These are phyloP conservation scores for Aleiodes alternator DNA, from an alignment of 2,888 invertebrate species.

Conservation along the genomic window DNA sequence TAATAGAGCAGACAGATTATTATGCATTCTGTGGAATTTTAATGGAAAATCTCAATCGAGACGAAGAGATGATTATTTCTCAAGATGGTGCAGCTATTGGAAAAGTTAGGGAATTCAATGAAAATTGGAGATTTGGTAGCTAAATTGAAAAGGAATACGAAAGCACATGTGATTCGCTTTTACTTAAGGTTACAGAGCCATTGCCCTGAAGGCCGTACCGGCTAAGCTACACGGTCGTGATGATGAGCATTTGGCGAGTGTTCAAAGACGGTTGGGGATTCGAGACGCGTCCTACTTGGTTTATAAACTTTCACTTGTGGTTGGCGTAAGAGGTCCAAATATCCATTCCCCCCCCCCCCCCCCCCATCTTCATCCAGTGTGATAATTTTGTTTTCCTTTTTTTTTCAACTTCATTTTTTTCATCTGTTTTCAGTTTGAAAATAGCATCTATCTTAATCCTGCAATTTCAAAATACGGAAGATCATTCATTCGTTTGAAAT, in stretches of 20 bases:
- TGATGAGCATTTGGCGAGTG: conserved; percentile 70
- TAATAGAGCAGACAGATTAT: too few relatives aligned
- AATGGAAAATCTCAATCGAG: neutral
- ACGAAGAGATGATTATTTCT: neutral
- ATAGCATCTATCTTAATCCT: too few relatives aligned
- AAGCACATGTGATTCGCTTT: conserved; percentile 38
- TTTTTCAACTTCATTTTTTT: neutral
- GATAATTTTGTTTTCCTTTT: conserved; percentile 29
- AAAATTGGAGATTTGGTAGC: conserved; percentile 12
- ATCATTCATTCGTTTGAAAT: conserved; percentile 1
- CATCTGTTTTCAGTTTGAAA: neutral
- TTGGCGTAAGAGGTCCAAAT: conserved; percentile 72
- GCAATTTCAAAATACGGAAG: conserved; percentile 3
- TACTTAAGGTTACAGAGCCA: conserved; percentile 39
- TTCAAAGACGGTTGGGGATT: conserved; percentile 62
- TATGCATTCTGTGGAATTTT: too few relatives aligned
- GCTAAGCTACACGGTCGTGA: conserved; percentile 42
- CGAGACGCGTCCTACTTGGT: conserved; percentile 73
- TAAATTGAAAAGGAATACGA: neutral
- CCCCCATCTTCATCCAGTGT: conserved; percentile 39
- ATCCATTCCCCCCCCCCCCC: conserved; percentile 49
- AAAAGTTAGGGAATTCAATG: neutral
- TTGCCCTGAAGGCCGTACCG: conserved; percentile 52
- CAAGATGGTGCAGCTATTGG: conserved; percentile 14
- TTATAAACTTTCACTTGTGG: conserved; percentile 72